phyloP scores from a whole-genome alignment of 2,797 vertebrate genomes.

The Botia almorhae region DNA sequence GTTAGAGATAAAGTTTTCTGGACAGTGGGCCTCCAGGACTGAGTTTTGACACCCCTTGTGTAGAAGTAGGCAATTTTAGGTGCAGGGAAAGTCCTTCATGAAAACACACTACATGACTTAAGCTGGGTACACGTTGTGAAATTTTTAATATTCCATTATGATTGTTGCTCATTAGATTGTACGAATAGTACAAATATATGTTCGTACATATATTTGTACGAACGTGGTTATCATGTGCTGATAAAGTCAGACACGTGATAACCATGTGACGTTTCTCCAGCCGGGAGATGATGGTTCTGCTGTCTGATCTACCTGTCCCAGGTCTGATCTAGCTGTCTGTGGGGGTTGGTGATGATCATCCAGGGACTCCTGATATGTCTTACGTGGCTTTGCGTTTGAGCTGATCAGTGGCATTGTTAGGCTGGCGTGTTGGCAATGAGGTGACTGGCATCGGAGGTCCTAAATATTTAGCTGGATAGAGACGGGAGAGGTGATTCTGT shows the following conservation, averaged over 20 bases:
- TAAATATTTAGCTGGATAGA: constrained; percentile 17
- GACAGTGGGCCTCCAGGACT: too few relatives aligned
- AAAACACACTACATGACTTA: too few relatives aligned
- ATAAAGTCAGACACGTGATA: constrained; percentile 28
- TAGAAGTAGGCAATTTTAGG: too few relatives aligned
- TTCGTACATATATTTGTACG: too few relatives aligned
- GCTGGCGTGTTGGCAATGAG: constrained; percentile 22
- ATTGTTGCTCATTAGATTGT: too few relatives aligned
- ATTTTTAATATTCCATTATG: too few relatives aligned
- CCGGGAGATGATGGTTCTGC: constrained; percentile 18
- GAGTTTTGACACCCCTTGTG: too few relatives aligned
- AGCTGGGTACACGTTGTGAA: too few relatives aligned
- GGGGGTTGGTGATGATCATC: constrained; percentile 36
- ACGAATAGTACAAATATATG: too few relatives aligned
- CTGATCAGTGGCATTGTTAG: constrained; percentile 9
- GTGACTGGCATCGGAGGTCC: constrained; percentile 1
- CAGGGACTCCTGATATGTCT: constrained; percentile 19
- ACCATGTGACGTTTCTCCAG: constrained; percentile 36
- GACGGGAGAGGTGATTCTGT: constrained; percentile 44
- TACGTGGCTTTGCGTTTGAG: constrained; percentile 39
- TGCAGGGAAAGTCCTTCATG: too few relatives aligned
- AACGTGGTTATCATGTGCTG: too few relatives aligned
- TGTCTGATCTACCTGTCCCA: constrained; percentile 36
- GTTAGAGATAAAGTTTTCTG: too few relatives aligned
- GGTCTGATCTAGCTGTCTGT: constrained; percentile 35